Evolutionary conservation across 2,888 invertebrate species (phyloP).

Genomic region (Autographa pulchrina): DNA sequence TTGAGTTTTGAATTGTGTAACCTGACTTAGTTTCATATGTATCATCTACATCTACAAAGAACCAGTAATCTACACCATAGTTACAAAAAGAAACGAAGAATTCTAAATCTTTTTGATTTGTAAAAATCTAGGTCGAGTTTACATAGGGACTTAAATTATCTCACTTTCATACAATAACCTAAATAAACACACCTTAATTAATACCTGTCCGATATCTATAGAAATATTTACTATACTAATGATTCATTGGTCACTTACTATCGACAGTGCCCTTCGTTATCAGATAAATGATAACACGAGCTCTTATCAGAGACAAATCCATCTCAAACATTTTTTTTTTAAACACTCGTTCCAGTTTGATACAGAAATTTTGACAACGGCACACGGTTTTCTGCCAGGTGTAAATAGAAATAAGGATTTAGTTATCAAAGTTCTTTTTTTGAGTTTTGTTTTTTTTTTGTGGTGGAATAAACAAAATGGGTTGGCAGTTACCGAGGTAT

Average conservation of each 20-base stretch:
- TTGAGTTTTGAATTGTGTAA: too few species aligned
- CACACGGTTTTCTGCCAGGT: not conserved
- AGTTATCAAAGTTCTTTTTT: not conserved
- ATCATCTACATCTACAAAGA: too few species aligned
- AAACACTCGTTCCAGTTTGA: slow-evolving; percentile 20
- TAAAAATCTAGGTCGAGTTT: too few species aligned
- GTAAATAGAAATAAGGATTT: not conserved
- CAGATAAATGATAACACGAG: slow-evolving; percentile 62
- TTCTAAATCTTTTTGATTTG: too few species aligned
- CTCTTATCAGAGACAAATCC: slow-evolving; percentile 45
- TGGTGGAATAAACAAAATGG: slow-evolving; percentile 51
- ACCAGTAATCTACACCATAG: too few species aligned
- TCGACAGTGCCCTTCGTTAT: slow-evolving; percentile 55
- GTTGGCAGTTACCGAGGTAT: slow-evolving; percentile 69
- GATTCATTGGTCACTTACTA: slow-evolving; percentile 56
- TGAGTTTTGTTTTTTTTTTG: slow-evolving; percentile 11
- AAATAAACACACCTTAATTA: slow-evolving; percentile 40
- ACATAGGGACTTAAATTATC: too few species aligned
- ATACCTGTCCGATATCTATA: slow-evolving; percentile 18
- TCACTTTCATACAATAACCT: slow-evolving; percentile 16
- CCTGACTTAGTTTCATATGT: too few species aligned
- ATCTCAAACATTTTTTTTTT: slow-evolving; percentile 21
- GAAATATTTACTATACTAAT: slow-evolving; percentile 32
- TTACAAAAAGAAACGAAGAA: too few species aligned
- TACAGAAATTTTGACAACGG: slow-evolving; percentile 3